phyloP scores from a whole-genome alignment of 2,113 vertebrate genomes.

The Sorex fumeus region DNA sequence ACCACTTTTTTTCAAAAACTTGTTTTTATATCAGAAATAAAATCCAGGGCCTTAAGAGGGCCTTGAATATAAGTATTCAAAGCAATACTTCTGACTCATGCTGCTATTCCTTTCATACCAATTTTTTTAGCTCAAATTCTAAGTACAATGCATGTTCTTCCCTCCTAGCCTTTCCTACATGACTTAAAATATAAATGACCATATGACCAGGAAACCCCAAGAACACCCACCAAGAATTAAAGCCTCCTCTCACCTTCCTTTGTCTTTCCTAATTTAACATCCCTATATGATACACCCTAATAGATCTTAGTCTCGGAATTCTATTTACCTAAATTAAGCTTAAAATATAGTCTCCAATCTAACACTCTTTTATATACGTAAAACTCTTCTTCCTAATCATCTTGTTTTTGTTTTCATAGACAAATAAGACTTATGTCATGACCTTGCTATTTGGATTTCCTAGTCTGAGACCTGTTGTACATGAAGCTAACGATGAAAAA shows the following conservation, averaged over 20 bases:
- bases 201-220: rapidly evolving
- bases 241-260: background rate
- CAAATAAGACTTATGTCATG: constrained; percentile 79
- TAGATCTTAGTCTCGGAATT: constrained; percentile 53
- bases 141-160: background rate
- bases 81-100: no score
- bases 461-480: constrained; percentile 65
- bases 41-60: no score
- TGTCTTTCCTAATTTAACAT: constrained; percentile 37
- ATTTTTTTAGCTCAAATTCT: background rate
- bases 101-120: background rate
- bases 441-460: constrained; percentile 67
- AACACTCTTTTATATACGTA: constrained; percentile 61
- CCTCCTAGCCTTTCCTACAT: background rate
- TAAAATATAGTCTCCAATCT: constrained; percentile 23
- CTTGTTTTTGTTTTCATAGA: constrained; percentile 58
- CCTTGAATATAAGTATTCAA: no score
- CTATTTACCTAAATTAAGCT: constrained; percentile 56
- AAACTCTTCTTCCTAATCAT: constrained; percentile 74
- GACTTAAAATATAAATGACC: constrained; percentile 36
- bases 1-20: no score
- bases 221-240: constrained; percentile 16
- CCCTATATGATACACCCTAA: background rate
- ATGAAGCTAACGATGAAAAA: constrained; percentile 70
- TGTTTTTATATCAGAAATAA: no score